phyloP scores from a whole-genome alignment of 2,888 invertebrate genomes.

The Macrosiphum euphorbiae region DNA sequence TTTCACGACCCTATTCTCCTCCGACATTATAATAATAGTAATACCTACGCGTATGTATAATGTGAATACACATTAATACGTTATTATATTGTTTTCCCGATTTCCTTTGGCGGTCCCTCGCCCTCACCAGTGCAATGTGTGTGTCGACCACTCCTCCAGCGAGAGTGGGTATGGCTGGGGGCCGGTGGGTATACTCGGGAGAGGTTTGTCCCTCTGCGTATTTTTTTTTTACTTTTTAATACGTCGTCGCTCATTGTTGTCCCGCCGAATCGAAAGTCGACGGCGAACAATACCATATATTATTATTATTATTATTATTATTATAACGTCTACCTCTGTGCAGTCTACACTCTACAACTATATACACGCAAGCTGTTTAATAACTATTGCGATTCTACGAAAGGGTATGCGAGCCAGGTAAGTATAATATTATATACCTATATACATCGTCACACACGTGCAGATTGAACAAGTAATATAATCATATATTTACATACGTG shows the following conservation, averaged over 20 bases:
- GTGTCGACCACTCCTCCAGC: background rate
- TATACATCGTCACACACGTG: background rate
- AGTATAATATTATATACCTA: background rate
- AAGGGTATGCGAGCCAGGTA: background rate
- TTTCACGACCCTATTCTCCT: background rate
- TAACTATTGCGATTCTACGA: background rate
- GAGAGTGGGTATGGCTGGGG: background rate
- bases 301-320: slow-evolving; percentile 3
- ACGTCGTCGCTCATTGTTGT: background rate
- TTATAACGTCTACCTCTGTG: background rate
- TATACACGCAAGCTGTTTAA: background rate
- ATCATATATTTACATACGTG: background rate
- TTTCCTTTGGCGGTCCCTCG: background rate
- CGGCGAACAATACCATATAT: background rate
- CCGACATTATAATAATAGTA: background rate
- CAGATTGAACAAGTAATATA: background rate
- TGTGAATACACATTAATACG: background rate
- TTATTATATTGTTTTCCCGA: background rate
- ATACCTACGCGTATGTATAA: background rate
- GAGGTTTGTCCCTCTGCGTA: background rate
- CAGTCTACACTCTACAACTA: background rate
- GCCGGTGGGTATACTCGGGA: background rate
- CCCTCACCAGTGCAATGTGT: background rate
- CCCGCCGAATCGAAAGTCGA: background rate
- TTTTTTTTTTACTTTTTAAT: background rate